phyloP scores from a whole-genome alignment of 2,797 vertebrate genomes.

The Tokudaia muenninki region DNA sequence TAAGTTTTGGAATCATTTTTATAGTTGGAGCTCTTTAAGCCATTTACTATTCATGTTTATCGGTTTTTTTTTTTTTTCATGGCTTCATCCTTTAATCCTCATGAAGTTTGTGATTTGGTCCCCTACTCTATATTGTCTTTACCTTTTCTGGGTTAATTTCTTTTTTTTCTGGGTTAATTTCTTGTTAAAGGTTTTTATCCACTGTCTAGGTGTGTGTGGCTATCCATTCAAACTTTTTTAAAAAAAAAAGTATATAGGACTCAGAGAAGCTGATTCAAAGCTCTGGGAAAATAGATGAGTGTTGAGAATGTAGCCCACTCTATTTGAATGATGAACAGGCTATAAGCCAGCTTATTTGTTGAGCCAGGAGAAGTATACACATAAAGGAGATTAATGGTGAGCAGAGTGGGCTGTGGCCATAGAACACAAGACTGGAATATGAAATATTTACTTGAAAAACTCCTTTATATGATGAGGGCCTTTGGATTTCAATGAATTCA shows the following conservation, averaged over 20 bases:
- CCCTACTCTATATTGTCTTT: neutral
- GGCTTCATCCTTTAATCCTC: neutral
- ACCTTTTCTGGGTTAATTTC: conserved; percentile 10
- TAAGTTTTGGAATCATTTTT: conserved; percentile 22
- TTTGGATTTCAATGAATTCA: neutral
- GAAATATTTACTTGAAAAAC: neutral
- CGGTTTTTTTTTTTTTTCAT: conserved; percentile 7
- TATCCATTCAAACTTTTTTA: neutral
- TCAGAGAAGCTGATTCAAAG: conserved; percentile 6
- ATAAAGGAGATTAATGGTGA: neutral
- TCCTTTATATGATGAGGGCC: neutral
- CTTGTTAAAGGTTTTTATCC: neutral
- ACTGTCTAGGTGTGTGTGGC: neutral
- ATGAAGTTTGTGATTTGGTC: neutral
- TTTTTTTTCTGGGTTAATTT: conserved; percentile 28
- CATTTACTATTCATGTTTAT: conserved; percentile 31
- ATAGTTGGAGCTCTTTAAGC: neutral
- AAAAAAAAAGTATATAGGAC: neutral
- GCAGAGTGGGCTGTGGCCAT: neutral
- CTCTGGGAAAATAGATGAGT: neutral
- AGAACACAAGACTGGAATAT: neutral
- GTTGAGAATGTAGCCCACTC: neutral
- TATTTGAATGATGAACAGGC: neutral
- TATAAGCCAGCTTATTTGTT: neutral
- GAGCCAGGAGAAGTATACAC: neutral